Percentiles rank a stretch among this genome's conserved stretches.
Evolutionary conservation across 2,888 invertebrate genomes (phyloP).

Genomic region (Euphydryas editha): DNA sequence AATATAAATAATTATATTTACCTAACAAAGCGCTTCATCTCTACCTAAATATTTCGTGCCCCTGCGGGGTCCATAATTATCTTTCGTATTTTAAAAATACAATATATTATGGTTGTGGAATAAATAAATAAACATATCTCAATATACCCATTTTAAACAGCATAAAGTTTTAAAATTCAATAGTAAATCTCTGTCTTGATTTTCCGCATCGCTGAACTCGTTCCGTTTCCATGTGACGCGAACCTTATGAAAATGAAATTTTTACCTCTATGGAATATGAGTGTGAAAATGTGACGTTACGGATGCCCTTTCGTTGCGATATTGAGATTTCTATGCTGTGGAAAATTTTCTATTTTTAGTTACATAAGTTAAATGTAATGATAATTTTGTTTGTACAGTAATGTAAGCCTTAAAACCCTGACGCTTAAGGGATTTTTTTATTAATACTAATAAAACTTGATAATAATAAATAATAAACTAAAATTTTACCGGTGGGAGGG

Average conservation of each 20-base stretch:
- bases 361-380: neutral
- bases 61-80: too few species aligned
- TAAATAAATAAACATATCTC: neutral
- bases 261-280: conserved; percentile 16
- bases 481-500: too few species aligned
- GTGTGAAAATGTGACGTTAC: neutral
- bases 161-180: conserved; percentile 28
- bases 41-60: too few species aligned
- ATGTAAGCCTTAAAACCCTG: too few species aligned
- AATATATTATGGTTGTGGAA: too few species aligned
- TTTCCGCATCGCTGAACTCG: conserved; percentile 30
- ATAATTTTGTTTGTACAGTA: too few species aligned
- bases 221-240: conserved; percentile 29
- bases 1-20: too few species aligned
- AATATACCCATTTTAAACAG: conserved; percentile 1
- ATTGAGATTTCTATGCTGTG: conserved; percentile 1
- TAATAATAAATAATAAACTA: too few species aligned
- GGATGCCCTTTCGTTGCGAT: conserved; percentile 10
- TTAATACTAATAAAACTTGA: too few species aligned
- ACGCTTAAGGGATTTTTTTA: too few species aligned
- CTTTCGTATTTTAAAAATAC: too few species aligned
- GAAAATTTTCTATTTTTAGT: neutral
- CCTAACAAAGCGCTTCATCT: too few species aligned
- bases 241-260: conserved; percentile 19
- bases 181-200: conserved; percentile 28